These are phyloP conservation scores for Sinelater perroti DNA, from an alignment of 2,888 invertebrate genomes.

Conservation along the genomic window DNA sequence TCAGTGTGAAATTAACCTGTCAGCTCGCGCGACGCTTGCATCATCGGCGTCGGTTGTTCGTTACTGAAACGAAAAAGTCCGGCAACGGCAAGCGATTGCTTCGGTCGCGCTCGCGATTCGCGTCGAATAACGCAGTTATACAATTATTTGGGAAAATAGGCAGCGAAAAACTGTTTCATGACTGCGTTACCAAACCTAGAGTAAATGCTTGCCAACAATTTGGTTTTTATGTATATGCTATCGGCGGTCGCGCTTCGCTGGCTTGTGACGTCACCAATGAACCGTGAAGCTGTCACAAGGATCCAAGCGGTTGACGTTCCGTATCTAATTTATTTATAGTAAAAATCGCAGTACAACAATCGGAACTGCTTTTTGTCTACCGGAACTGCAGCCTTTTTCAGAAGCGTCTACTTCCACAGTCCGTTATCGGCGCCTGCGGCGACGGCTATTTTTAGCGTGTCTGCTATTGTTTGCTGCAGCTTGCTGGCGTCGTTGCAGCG, in stretches of 20 bases:
- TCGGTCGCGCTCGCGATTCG: constrained; percentile 12
- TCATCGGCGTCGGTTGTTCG: constrained; percentile 28
- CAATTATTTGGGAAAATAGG: constrained; percentile 6
- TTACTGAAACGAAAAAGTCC: constrained; percentile 38
- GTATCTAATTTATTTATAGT: constrained; percentile 40
- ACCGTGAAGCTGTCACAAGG: constrained; percentile 39
- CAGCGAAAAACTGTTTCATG: constrained; percentile 2
- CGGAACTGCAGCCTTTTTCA: constrained; percentile 13
- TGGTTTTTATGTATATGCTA: constrained; percentile 20
- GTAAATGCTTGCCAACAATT: constrained; percentile 19
- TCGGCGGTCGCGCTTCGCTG: constrained; percentile 38
- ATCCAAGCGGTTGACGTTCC: constrained; percentile 39
- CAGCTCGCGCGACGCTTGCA: constrained; percentile 32
- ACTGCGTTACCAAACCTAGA: constrained; percentile 19
- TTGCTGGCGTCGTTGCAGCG: too few relatives aligned
- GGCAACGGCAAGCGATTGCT: constrained; percentile 23
- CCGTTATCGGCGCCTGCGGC: not conserved
- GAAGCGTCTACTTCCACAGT: constrained; percentile 7
- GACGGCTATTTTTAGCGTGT: not conserved
- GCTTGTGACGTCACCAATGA: constrained; percentile 38
- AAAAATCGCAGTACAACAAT: constrained; percentile 35
- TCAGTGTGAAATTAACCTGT: constrained; percentile 46
- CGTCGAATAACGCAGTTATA: constrained; percentile 20
- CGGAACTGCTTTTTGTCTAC: constrained; percentile 15
- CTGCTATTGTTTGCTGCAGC: not conserved